Percentiles rank a stretch among this genome's conserved stretches.
phyloP scores from a whole-genome alignment of 2,797 vertebrate species.

The Erethizon dorsatum region DNA sequence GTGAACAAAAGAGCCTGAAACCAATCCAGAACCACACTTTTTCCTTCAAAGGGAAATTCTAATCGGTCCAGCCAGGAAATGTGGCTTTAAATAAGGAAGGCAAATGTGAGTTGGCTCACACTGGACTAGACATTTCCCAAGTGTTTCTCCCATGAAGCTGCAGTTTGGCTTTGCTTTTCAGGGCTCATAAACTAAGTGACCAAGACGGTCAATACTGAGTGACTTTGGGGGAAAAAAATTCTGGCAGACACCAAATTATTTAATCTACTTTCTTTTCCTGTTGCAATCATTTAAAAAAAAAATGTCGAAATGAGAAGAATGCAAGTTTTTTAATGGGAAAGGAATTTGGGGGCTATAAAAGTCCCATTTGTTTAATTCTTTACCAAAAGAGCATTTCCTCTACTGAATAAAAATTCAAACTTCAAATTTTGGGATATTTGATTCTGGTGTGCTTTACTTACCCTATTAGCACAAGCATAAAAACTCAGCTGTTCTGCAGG shows the following conservation, averaged over 20 bases:
- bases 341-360: conserved; percentile 63
- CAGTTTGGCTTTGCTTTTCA: conserved; percentile 61
- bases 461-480: neutral
- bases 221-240: conserved; percentile 50
- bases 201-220: neutral
- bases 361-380: conserved; percentile 47
- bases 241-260: conserved; percentile 79
- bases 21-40: conserved; percentile 74
- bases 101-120: conserved; percentile 76
- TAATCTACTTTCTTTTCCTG: conserved; percentile 80
- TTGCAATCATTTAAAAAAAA: conserved; percentile 63
- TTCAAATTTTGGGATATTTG: conserved; percentile 49
- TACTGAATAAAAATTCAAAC: conserved; percentile 49
- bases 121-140: conserved; percentile 72
- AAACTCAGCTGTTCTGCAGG: neutral
- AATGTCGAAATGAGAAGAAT: conserved; percentile 73
- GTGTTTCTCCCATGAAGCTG: conserved; percentile 75
- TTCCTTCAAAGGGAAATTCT: conserved; percentile 80
- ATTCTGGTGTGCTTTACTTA: conserved; percentile 61
- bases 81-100: conserved; percentile 75
- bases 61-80: conserved; percentile 77
- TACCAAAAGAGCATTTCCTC: conserved; percentile 57
- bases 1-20: conserved; percentile 75
- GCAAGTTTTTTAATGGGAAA: conserved; percentile 76
- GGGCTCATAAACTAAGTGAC: conserved; percentile 46